phyloP scores from a whole-genome alignment of 2,888 invertebrate species.

The Phaedon cochleariae region DNA sequence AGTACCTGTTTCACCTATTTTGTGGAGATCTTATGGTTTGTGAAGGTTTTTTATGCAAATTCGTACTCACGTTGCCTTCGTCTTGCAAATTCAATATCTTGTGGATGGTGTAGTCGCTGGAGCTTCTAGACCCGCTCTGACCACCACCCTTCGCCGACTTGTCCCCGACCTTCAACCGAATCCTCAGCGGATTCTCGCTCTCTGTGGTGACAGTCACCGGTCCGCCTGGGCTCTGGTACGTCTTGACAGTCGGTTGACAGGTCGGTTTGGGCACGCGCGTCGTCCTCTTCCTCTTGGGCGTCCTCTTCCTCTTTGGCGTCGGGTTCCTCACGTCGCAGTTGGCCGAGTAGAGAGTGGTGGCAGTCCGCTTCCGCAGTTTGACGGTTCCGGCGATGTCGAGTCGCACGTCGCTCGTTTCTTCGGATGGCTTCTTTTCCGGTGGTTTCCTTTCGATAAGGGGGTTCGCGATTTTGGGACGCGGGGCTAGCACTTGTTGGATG shows the following conservation, averaged over 20 bases:
- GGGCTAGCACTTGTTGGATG: background rate
- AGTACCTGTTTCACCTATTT: no score
- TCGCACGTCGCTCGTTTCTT: background rate
- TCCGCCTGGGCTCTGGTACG: background rate
- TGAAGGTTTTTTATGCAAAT: no score
- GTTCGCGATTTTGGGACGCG: background rate
- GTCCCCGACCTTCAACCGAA: background rate
- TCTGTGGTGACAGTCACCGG: background rate
- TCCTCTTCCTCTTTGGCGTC: background rate
- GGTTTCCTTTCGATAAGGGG: background rate
- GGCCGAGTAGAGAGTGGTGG: background rate
- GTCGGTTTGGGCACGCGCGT: background rate
- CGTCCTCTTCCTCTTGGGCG: background rate
- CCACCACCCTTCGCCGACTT: background rate
- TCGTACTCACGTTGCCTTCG: background rate
- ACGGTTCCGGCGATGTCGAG: background rate
- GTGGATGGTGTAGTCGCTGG: background rate
- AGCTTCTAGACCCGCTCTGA: background rate
- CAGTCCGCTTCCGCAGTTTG: background rate
- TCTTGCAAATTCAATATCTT: background rate
- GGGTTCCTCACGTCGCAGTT: background rate
- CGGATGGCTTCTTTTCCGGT: background rate
- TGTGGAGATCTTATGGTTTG: no score
- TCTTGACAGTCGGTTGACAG: background rate
- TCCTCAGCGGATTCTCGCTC: background rate